These are phyloP conservation scores for Heliconius melpomene DNA, from an alignment of 1,140 invertebrate species.

Conservation along the genomic window DNA sequence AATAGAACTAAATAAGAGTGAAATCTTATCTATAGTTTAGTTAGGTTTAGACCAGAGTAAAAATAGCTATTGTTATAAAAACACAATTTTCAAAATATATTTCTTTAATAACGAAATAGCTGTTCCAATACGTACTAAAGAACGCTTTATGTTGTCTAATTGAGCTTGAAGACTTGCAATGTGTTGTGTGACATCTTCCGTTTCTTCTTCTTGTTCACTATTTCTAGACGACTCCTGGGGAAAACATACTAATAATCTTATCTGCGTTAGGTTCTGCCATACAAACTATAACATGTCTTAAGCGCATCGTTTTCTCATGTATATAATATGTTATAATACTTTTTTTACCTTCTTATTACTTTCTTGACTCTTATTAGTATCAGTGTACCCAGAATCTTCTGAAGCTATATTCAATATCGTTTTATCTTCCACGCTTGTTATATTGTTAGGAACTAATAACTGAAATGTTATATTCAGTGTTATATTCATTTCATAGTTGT, in stretches of 20 bases:
- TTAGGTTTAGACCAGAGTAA: too few relatives aligned
- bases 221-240: neutral
- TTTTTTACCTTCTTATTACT: constrained; percentile 10
- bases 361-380: constrained; percentile 18
- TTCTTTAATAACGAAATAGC: too few relatives aligned
- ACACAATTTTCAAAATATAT: too few relatives aligned
- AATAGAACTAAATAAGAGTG: too few relatives aligned
- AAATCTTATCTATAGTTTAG: too few relatives aligned
- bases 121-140: constrained; percentile 22
- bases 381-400: constrained; percentile 32
- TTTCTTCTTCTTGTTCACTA: neutral
- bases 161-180: constrained; percentile 40
- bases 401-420: neutral
- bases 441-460: neutral
- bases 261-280: neutral
- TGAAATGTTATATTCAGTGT: neutral
- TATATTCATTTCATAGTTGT: too few relatives aligned
- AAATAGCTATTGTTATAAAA: too few relatives aligned
- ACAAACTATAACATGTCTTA: neutral
- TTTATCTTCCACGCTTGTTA: neutral
- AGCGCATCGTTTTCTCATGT: too few relatives aligned
- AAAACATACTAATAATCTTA: too few relatives aligned
- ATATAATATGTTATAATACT: too few relatives aligned
- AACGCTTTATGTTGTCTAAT: constrained; percentile 30
- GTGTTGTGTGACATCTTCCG: constrained; percentile 28